Evolutionary conservation across 2,797 vertebrate genomes (phyloP), one percentile per base, ranked within the genome.

Genomic region (Chelonia mydas): DNA sequence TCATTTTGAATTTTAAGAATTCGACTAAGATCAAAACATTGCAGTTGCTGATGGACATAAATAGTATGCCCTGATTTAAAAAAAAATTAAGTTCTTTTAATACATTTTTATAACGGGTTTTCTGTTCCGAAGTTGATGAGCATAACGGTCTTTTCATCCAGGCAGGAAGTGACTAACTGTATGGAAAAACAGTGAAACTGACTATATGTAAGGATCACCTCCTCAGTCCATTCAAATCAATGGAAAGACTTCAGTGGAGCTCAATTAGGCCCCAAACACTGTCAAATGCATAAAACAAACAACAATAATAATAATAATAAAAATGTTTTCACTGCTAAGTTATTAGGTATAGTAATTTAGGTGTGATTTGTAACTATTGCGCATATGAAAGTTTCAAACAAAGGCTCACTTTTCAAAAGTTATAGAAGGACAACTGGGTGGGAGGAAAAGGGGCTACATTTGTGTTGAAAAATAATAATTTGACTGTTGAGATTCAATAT

Each of bases 51-150:
- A 15, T 37, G 80, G 49, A 59, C 16, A 80, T 5, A 57, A 31
- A 27, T 1, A 19, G 47, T 0, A 2, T 17, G 0, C 5, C 3
- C 3, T 53, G 1, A 3, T 87, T 74, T 61, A 6, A 19, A 53
- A 21, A 28, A 28, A 57, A 28, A 11, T 47, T 54, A 1, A 0
- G 31, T 37, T 54, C 13, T 84, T 89, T 47, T 55, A 2, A 83
- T 28, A 6, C 13, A 33, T 90, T 83, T 90, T 84, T 57, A 2
- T 2, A 77, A 86, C 4, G 54, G n/a, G 41, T 23, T 80, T 87
- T 65, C 78, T 76, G 11, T 47, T 76, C 72, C 7, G 4, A 47
- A 45, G 45, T 13, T 65, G 11, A 7, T 17, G 47, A 54, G 28
- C 74, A 51, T 55, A 45, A 6, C 51, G 88, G 5, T 49, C 31